A percentile compares a stretch with the other conserved stretches of the same genome.
Evolutionary conservation across 1,140 invertebrate genomes (phyloP).

Genomic region (Caerostris extrusa): DNA sequence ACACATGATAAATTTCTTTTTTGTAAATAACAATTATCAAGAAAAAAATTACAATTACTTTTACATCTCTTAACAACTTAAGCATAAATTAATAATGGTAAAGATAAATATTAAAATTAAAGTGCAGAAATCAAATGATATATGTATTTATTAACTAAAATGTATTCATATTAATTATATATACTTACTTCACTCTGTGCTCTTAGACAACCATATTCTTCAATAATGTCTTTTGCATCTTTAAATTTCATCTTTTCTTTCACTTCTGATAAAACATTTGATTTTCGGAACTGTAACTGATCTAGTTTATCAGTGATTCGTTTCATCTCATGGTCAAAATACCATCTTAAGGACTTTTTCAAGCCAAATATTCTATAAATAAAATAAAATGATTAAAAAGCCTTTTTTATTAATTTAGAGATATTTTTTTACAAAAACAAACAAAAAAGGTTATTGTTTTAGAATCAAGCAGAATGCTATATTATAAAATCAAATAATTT

Average conservation of each 20-base stretch:
- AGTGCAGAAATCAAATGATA: no score
- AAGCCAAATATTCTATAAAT: conserved; percentile 49
- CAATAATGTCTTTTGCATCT: conserved; percentile 64
- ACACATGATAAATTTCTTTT: no score
- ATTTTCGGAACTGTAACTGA: conserved; percentile 38
- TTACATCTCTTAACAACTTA: no score
- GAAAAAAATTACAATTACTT: no score
- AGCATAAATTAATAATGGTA: no score
- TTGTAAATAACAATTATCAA: no score
- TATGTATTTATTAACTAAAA: neutral
- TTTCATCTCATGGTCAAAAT: conserved; percentile 64
- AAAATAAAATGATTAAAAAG: neutral
- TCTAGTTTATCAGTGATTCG: conserved; percentile 3
- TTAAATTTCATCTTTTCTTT: conserved; percentile 61
- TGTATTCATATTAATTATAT: neutral
- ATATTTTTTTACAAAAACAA: no score
- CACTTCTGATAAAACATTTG: conserved; percentile 31
- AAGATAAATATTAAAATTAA: no score
- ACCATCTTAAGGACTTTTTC: conserved; percentile 50
- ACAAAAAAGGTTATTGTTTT: no score
- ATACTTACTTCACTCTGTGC: neutral
- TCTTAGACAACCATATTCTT: conserved; percentile 43
- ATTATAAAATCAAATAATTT: no score
- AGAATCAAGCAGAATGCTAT: no score
- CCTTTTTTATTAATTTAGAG: no score